These are phyloP conservation scores for Takifugu bimaculatus DNA, from an alignment of 2,113 vertebrate genomes.

Conservation along the genomic window DNA sequence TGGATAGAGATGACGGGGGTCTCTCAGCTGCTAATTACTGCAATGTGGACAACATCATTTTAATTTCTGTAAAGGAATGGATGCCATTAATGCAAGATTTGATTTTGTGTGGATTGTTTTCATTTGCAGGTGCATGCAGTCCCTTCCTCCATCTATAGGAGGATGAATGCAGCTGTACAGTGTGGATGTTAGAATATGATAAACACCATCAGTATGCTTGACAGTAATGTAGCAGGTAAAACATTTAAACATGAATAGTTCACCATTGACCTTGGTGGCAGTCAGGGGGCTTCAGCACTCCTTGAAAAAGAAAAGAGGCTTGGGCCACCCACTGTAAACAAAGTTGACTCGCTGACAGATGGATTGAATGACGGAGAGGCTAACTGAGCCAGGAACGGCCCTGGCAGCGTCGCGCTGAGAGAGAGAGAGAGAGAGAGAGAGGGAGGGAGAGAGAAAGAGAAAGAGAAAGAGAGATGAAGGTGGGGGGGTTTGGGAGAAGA, in stretches of 20 bases:
- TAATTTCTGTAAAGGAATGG: conserved; percentile 38
- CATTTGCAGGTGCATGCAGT: conserved; percentile 18
- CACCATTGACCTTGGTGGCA: conserved; percentile 67
- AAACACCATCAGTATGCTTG: too few species aligned
- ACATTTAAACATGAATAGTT: conserved; percentile 11
- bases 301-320: conserved; percentile 98
- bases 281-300: conserved; percentile 84
- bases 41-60: conserved; percentile 29
- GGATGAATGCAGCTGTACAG: too few species aligned
- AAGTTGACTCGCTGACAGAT: conserved; percentile 99
- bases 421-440: conserved; percentile 34
- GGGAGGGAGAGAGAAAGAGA: conserved; percentile 28
- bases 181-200: too few species aligned
- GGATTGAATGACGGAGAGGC: conserved; percentile 99
- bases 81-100: conserved; percentile 27
- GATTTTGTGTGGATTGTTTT: conserved; percentile 28
- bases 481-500: conserved; percentile 62
- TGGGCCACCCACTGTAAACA: conserved; percentile 97
- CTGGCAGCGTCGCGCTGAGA: conserved; percentile 84
- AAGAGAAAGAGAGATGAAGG: conserved; percentile 54
- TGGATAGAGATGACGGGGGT: conserved; percentile 56
- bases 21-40: conserved; percentile 61
- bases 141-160: background rate
- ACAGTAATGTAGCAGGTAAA: too few species aligned
- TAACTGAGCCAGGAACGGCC: conserved; percentile 97